These are phyloP conservation scores for Rhizoglyphus robini DNA, from an alignment of 1,140 invertebrate species.

Conservation along the genomic window DNA sequence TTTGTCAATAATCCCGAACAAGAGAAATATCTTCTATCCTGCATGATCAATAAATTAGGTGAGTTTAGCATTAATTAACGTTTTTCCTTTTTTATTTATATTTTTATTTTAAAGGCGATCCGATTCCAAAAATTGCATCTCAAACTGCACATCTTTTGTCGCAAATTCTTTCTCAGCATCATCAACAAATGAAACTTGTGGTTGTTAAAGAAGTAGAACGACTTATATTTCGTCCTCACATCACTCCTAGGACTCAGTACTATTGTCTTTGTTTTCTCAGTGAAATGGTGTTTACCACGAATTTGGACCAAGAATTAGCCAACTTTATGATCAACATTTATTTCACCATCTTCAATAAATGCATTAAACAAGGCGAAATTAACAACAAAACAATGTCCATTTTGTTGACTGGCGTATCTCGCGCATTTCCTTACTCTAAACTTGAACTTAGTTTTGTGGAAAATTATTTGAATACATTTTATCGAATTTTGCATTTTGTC, in stretches of 20 bases:
- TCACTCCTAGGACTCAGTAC: conserved; percentile 70
- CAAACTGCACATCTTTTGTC: conserved; percentile 72
- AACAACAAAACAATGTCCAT: conserved; percentile 82
- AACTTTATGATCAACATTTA: conserved; percentile 74
- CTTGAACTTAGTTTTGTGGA: conserved; percentile 33
- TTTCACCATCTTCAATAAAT: conserved; percentile 87
- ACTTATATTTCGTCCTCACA: conserved; percentile 71
- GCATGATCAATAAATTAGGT: conserved; percentile 75
- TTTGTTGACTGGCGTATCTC: conserved; percentile 70
- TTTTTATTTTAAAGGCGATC: conserved; percentile 51
- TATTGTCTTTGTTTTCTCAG: conserved; percentile 76
- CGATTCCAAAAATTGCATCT: conserved; percentile 66
- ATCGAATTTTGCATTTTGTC: conserved; percentile 67
- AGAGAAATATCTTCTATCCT: conserved; percentile 60
- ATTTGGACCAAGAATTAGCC: conserved; percentile 58
- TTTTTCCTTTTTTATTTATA: not conserved
- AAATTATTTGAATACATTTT: conserved; percentile 56
- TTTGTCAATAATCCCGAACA: conserved; percentile 70
- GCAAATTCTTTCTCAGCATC: conserved; percentile 57
- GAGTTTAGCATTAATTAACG: not conserved
- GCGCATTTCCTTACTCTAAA: conserved; percentile 66
- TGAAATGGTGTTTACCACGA: conserved; percentile 13
- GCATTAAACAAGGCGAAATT: conserved; percentile 75
- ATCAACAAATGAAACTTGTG: conserved; percentile 80
- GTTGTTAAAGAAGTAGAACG: conserved; percentile 76